These are phyloP conservation scores for Sparidentex hasta DNA, from an alignment of 2,797 vertebrate species.

Conservation along the genomic window DNA sequence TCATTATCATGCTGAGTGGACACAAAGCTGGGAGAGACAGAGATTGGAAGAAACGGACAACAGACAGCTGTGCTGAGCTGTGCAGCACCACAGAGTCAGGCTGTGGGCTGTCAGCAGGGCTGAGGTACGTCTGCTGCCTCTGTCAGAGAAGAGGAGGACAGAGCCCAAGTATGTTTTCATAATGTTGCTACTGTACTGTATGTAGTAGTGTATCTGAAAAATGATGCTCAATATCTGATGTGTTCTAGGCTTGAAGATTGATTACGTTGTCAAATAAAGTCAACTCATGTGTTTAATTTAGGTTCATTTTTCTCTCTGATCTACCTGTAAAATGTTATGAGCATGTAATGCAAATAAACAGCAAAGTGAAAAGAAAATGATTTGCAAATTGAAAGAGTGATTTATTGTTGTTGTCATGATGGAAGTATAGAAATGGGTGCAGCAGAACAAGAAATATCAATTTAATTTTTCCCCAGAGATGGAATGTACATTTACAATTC, in stretches of 20 bases:
- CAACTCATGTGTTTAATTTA: background rate
- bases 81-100: conserved; percentile 73
- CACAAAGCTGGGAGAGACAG: conserved; percentile 71
- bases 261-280: background rate
- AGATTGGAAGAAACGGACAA: conserved; percentile 76
- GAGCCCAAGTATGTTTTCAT: conserved; percentile 12
- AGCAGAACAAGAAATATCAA: too few species aligned
- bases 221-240: background rate
- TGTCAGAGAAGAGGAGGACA: conserved; percentile 23
- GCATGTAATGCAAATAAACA: background rate
- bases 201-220: background rate
- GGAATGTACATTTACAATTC: too few species aligned
- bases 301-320: too few species aligned
- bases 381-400: background rate
- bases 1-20: conserved; percentile 76
- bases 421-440: too few species aligned
- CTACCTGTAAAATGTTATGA: background rate
- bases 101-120: conserved; percentile 73
- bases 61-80: conserved; percentile 85
- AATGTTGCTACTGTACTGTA: background rate
- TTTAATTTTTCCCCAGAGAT: too few species aligned
- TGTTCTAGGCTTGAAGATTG: background rate
- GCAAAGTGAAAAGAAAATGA: background rate
- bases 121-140: conserved; percentile 63
- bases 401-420: background rate